phyloP scores from a whole-genome alignment of 2,888 invertebrate species.

The Zygaena filipendulae region DNA sequence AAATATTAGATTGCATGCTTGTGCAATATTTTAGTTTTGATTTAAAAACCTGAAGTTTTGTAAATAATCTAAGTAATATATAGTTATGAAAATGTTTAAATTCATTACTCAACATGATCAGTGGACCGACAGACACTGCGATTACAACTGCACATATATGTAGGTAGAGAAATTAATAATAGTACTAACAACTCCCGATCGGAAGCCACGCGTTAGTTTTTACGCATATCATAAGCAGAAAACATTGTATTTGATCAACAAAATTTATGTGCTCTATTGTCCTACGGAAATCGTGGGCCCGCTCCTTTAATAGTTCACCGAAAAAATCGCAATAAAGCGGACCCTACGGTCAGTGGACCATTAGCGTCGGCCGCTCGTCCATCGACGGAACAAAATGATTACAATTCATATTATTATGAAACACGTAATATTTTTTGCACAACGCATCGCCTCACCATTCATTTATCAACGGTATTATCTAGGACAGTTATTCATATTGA shows the following conservation, averaged over 20 bases:
- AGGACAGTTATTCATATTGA: slow-evolving; percentile 54
- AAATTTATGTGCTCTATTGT: slow-evolving; percentile 58
- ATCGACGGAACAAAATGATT: slow-evolving; percentile 41
- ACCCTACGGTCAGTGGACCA: slow-evolving; percentile 38
- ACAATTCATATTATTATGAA: slow-evolving; percentile 58
- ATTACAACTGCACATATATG: too few relatives aligned
- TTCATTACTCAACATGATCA: too few relatives aligned
- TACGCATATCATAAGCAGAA: slow-evolving; percentile 38
- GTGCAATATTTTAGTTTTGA: too few relatives aligned
- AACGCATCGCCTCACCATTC: slow-evolving; percentile 40
- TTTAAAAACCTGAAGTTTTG: too few relatives aligned
- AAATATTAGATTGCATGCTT: too few relatives aligned
- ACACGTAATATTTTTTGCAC: slow-evolving; percentile 37
- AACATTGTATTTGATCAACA: slow-evolving; percentile 47
- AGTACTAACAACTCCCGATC: too few relatives aligned
- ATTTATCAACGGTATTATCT: slow-evolving; percentile 64
- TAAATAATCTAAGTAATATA: too few relatives aligned
- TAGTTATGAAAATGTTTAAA: too few relatives aligned
- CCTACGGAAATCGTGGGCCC: slow-evolving; percentile 57
- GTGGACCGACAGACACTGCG: too few relatives aligned
- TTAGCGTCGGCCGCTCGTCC: slow-evolving; percentile 51
- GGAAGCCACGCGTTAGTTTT: too few relatives aligned
- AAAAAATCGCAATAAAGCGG: slow-evolving; percentile 48
- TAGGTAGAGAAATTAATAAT: too few relatives aligned
- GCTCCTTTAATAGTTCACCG: slow-evolving; percentile 49